A percentile compares a stretch with the other conserved stretches of the same genome.
Evolutionary conservation across 1,140 invertebrate species (phyloP).

Genomic region (Philopotamus ludificatus): DNA sequence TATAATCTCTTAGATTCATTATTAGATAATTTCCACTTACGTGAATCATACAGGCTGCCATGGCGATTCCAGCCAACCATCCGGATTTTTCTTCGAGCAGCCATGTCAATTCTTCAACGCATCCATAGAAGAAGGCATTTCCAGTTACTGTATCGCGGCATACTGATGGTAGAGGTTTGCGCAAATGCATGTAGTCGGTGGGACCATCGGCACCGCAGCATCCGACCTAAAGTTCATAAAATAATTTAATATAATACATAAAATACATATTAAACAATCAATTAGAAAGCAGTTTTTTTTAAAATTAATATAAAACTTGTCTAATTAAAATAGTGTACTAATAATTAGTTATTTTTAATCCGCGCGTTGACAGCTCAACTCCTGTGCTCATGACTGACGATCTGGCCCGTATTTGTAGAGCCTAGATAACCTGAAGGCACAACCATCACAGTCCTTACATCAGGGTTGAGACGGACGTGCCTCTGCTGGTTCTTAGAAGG

Average conservation of each 20-base stretch:
- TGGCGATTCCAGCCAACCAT: slow-evolving; percentile 78
- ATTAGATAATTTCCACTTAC: slow-evolving; percentile 57
- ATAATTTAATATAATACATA: no score
- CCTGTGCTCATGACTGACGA: no score
- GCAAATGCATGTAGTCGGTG: slow-evolving; percentile 72
- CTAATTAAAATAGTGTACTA: no score
- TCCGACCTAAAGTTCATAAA: slow-evolving; percentile 75
- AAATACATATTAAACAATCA: slow-evolving; percentile 33
- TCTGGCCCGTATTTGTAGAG: no score
- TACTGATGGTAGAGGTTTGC: slow-evolving; percentile 74
- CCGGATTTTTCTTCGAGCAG: slow-evolving; percentile 78
- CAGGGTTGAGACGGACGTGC: no score
- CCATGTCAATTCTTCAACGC: slow-evolving; percentile 81
- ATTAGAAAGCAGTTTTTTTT: slow-evolving; percentile 5
- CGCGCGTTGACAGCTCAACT: no score
- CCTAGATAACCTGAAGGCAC: no score
- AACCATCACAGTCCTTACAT: no score
- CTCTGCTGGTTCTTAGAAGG: no score
- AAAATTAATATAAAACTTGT: not conserved
- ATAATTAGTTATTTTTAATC: no score
- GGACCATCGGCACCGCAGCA: slow-evolving; percentile 83
- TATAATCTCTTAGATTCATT: not conserved
- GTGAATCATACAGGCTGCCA: slow-evolving; percentile 70
- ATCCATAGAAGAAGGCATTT: slow-evolving; percentile 84
- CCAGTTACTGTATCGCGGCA: slow-evolving; percentile 85